These are phyloP conservation scores for Tachystola acroxantha DNA, from an alignment of 2,888 invertebrate genomes.

Conservation along the genomic window DNA sequence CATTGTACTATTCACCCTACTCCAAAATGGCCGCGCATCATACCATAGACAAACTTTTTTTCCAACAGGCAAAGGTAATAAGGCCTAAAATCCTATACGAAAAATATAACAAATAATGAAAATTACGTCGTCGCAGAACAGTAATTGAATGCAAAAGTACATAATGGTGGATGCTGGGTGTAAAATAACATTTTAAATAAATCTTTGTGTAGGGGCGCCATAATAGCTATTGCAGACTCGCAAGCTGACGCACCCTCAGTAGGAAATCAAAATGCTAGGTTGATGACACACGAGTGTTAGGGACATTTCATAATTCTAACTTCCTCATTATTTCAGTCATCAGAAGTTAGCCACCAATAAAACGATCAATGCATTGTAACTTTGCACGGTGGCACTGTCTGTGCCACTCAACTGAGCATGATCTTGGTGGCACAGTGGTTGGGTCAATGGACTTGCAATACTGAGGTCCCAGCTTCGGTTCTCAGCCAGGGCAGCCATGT, in stretches of 20 bases:
- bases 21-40: constrained; percentile 58
- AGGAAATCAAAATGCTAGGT: constrained; percentile 56
- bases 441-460: no score
- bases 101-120: constrained; percentile 20
- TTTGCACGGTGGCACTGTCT: no score
- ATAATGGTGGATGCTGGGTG: constrained; percentile 53
- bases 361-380: no score
- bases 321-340: no score
- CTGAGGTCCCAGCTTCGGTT: no score
- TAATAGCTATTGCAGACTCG: constrained; percentile 66
- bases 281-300: constrained; percentile 25
- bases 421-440: no score
- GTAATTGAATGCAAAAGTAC: constrained; percentile 53
- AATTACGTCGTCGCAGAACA: constrained; percentile 54
- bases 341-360: no score
- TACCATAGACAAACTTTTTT: constrained; percentile 14
- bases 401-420: no score
- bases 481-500: no score
- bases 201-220: constrained; percentile 68
- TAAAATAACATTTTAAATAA: constrained; percentile 78
- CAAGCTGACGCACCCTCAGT: constrained; percentile 59
- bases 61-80: constrained; percentile 17
- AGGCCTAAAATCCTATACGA: constrained; percentile 38
- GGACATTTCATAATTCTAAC: constrained; percentile 38
- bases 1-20: constrained; percentile 42